phyloP scores from a whole-genome alignment of 2,797 vertebrate genomes.

The Oophaga sylvatica region DNA sequence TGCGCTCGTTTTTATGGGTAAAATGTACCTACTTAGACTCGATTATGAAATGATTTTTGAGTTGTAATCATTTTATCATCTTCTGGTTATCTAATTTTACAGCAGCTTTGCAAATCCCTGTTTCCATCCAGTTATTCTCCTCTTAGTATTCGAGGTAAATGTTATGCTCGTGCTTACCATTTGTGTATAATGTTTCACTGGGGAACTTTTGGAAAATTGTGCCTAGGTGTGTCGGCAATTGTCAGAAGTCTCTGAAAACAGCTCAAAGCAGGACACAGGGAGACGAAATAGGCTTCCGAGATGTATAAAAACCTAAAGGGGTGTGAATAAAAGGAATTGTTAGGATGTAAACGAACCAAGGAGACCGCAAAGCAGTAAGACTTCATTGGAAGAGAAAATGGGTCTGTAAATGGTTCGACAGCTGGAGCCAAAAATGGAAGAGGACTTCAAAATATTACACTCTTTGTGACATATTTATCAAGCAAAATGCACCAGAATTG shows the following conservation, averaged over 20 bases:
- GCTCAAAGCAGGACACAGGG: neutral
- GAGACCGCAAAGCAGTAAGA: neutral
- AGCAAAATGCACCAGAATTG: too few relatives aligned
- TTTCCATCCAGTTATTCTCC: neutral
- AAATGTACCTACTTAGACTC: neutral
- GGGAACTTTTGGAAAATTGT: neutral
- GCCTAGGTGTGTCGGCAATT: neutral
- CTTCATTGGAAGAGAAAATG: neutral
- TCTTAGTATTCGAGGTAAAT: neutral
- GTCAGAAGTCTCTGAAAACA: neutral
- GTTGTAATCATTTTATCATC: conserved; percentile 14
- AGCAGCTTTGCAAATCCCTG: neutral
- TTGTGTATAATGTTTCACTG: neutral
- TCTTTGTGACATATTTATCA: neutral
- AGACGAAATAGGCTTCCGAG: neutral
- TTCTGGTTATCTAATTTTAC: conserved; percentile 15
- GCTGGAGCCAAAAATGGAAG: neutral
- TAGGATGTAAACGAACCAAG: neutral
- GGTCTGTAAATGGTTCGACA: neutral
- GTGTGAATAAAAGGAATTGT: neutral
- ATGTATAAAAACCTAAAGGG: neutral
- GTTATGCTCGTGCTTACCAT: neutral
- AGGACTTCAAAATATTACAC: neutral
- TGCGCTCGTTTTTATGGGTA: neutral
- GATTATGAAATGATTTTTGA: conserved; percentile 11